Percentiles rank a stretch among this genome's conserved stretches.
Evolutionary conservation across 35 echinoderm and acorn worm species (phyloP).

Genomic region (Amphiura filiformis): DNA sequence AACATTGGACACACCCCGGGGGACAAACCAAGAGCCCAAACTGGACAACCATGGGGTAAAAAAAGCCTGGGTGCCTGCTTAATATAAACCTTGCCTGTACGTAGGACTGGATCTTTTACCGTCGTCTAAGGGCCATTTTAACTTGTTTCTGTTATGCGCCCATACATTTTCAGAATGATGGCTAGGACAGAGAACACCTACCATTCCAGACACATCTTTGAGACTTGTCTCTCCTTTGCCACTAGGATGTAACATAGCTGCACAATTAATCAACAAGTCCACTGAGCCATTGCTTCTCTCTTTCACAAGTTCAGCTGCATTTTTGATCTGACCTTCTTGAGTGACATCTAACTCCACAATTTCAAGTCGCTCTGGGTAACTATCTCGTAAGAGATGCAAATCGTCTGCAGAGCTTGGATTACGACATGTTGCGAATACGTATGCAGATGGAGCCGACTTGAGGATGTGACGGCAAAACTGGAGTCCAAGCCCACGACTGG

Average conservation of each 20-base stretch:
- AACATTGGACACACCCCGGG: too few relatives aligned
- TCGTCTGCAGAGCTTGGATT: conserved; percentile 39
- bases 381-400: background rate
- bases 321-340: conserved; percentile 44
- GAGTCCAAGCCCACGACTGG: conserved; percentile 76
- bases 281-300: conserved; percentile 29
- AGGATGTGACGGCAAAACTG: conserved; percentile 75
- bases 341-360: conserved; percentile 67
- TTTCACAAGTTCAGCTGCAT: conserved; percentile 33
- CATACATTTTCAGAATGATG: too few relatives aligned
- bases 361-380: conserved; percentile 33
- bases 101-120: too few relatives aligned
- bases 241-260: conserved; percentile 77
- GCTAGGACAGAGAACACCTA: too few relatives aligned
- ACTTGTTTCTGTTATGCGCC: too few relatives aligned
- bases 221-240: conserved; percentile 89
- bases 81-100: too few relatives aligned
- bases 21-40: too few relatives aligned
- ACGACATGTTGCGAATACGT: conserved; percentile 71
- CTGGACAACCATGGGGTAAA: too few relatives aligned
- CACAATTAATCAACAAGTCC: conserved; percentile 83
- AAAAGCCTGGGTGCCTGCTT: too few relatives aligned
- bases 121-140: too few relatives aligned
- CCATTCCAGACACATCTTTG: conserved; percentile 72
- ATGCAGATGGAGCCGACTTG: background rate